These are phyloP conservation scores for Cheilosia soror DNA, from an alignment of 2,888 invertebrate species.

Conservation along the genomic window DNA sequence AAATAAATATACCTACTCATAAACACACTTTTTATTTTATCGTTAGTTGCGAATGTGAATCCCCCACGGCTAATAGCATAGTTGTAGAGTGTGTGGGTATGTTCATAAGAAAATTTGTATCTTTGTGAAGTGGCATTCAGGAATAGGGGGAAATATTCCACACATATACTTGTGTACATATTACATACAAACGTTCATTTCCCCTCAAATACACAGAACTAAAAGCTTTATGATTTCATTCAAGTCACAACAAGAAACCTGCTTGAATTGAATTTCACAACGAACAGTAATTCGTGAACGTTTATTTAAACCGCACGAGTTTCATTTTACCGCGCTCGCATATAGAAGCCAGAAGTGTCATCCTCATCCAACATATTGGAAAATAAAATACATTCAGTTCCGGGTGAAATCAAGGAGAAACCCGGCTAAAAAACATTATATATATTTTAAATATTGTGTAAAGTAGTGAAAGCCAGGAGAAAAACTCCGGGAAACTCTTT, in stretches of 20 bases:
- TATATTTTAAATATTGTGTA: not conserved
- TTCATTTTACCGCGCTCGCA: constrained; percentile 46
- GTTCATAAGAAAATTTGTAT: not conserved
- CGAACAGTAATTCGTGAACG: constrained; percentile 66
- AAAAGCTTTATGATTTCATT: constrained; percentile 37
- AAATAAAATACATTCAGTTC: constrained; percentile 17
- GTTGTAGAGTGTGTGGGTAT: not conserved
- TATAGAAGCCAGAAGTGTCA: constrained; percentile 36
- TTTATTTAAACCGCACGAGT: constrained; percentile 4
- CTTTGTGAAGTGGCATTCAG: not conserved
- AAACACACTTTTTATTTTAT: not conserved
- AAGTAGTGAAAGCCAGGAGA: not conserved
- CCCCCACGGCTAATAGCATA: not conserved
- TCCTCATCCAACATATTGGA: constrained; percentile 7
- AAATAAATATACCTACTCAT: not conserved
- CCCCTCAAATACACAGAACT: constrained; percentile 15
- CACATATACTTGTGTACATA: not conserved
- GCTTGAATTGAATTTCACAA: constrained; percentile 74
- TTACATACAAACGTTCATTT: not conserved
- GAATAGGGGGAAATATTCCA: constrained; percentile 12
- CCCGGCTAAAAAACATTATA: constrained; percentile 6
- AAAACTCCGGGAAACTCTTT: not conserved
- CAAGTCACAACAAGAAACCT: constrained; percentile 57
- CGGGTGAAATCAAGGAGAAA: constrained; percentile 10
- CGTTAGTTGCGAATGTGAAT: not conserved